A percentile compares a stretch with the other conserved stretches of the same genome.
These are phyloP conservation scores for Ptilorrhoa leucosticta DNA, from an alignment of 2,113 vertebrate genomes.

Conservation along the genomic window DNA sequence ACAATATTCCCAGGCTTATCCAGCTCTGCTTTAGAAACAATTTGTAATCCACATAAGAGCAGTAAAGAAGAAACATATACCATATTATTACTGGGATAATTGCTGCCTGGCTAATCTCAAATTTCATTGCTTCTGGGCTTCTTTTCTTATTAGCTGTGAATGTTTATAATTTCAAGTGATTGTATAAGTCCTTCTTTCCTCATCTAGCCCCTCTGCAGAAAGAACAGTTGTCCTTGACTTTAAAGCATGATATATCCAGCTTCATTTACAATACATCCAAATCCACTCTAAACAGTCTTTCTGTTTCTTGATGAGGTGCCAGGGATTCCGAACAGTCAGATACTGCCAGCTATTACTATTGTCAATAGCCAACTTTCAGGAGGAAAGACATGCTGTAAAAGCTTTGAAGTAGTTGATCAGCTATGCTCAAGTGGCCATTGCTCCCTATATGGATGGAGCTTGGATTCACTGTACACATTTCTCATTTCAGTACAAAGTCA, in stretches of 20 bases:
- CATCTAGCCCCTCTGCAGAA: slow-evolving; percentile 5
- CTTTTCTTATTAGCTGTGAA: slow-evolving; percentile 44
- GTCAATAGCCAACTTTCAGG: not conserved
- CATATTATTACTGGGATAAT: slow-evolving; percentile 57
- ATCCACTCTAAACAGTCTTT: slow-evolving; percentile 1
- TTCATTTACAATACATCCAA: slow-evolving; percentile 25
- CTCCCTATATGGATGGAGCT: not conserved
- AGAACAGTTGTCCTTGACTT: slow-evolving; percentile 35
- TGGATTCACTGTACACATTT: not conserved
- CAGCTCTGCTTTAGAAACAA: slow-evolving; percentile 38
- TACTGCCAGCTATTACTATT: slow-evolving; percentile 12
- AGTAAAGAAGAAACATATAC: slow-evolving; percentile 63
- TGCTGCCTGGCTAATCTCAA: slow-evolving; percentile 49
- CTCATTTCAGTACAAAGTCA: not conserved
- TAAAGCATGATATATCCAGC: slow-evolving; percentile 19
- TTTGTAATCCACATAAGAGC: slow-evolving; percentile 67
- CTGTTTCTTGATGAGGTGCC: slow-evolving; percentile 27
- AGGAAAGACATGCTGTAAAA: not conserved
- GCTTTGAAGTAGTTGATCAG: slow-evolving; percentile 19
- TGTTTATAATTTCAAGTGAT: slow-evolving; percentile 36
- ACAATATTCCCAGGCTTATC: slow-evolving; percentile 43
- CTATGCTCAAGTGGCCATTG: not conserved
- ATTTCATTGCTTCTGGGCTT: slow-evolving; percentile 43
- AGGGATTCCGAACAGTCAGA: slow-evolving; percentile 24
- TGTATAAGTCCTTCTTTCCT: slow-evolving; percentile 18